phyloP scores from a whole-genome alignment of 23 tunicate genomes.

The Clavelina lepadiformis region DNA sequence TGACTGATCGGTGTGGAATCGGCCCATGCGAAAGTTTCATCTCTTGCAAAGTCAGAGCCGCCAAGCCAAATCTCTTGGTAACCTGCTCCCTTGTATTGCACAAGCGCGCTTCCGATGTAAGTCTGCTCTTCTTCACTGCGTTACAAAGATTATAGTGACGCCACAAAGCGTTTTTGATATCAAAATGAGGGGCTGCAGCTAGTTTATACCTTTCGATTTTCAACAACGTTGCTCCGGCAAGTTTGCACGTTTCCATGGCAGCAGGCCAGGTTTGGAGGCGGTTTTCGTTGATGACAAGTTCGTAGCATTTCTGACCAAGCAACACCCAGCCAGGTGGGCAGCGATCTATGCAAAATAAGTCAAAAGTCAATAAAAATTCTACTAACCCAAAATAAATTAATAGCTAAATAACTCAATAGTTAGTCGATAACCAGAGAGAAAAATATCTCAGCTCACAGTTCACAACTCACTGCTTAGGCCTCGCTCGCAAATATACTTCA shows the following conservation, averaged over 20 bases:
- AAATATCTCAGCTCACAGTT: neutral
- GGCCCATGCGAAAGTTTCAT: slow-evolving; percentile 70
- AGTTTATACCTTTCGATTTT: slow-evolving; percentile 61
- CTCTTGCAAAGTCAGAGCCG: slow-evolving; percentile 75
- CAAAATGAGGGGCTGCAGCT: neutral
- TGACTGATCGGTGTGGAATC: slow-evolving; percentile 35
- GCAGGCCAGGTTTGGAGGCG: slow-evolving; percentile 68
- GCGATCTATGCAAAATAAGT: neutral
- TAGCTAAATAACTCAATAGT: neutral
- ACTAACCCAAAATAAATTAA: neutral
- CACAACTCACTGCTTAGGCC: slow-evolving; percentile 37
- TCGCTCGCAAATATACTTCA: slow-evolving; percentile 58
- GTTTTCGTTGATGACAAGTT: slow-evolving; percentile 67
- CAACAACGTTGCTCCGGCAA: slow-evolving; percentile 68
- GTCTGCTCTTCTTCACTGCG: slow-evolving; percentile 50
- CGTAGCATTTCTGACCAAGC: slow-evolving; percentile 75
- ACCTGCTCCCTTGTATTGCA: slow-evolving; percentile 40
- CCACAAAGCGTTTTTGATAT: neutral
- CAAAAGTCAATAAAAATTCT: neutral
- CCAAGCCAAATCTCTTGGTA: slow-evolving; percentile 75
- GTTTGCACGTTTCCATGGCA: slow-evolving; percentile 59
- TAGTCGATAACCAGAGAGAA: neutral
- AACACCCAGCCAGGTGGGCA: slow-evolving; percentile 90
- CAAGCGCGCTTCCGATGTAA: slow-evolving; percentile 33
- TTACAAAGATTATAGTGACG: neutral